Evolutionary conservation across 2,113 vertebrate species (phyloP).

Genomic region (Lates calcarifer): DNA sequence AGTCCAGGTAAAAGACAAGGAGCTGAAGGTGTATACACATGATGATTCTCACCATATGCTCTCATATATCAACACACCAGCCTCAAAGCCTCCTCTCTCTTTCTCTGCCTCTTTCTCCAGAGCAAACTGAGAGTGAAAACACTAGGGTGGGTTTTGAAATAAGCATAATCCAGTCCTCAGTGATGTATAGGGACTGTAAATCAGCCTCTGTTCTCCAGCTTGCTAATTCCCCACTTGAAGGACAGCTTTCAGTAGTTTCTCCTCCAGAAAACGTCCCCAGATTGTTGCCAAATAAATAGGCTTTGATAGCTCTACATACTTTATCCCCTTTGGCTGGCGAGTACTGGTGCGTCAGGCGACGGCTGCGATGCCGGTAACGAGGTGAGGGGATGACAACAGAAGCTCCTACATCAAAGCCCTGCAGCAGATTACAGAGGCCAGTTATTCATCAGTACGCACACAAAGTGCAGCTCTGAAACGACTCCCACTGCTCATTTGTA

Average conservation of each 20-base stretch:
- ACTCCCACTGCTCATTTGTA: constrained; percentile 28
- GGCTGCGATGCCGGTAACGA: constrained; percentile 24
- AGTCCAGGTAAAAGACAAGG: not conserved
- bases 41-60: constrained; percentile 12
- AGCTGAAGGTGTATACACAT: constrained; percentile 4
- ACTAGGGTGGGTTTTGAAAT: constrained; percentile 3
- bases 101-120: too few relatives aligned
- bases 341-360: not conserved
- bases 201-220: not conserved
- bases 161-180: not conserved
- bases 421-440: constrained; percentile 23
- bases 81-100: not conserved
- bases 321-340: constrained; percentile 43
- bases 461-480: not conserved
- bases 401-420: constrained; percentile 44
- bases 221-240: constrained; percentile 28
- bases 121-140: constrained; percentile 9
- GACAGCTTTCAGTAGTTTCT: constrained; percentile 20
- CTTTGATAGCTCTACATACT: constrained; percentile 53
- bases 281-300: constrained; percentile 45
- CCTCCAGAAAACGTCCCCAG: constrained; percentile 44
- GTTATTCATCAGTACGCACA: constrained; percentile 5
- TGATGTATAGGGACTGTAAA: constrained; percentile 3
- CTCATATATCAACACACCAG: not conserved
- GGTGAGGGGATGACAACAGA: constrained; percentile 3